Conservation (phyloP, 2,113 vertebrate genomes). For the Thinocorus orbignyianus region DNA sequence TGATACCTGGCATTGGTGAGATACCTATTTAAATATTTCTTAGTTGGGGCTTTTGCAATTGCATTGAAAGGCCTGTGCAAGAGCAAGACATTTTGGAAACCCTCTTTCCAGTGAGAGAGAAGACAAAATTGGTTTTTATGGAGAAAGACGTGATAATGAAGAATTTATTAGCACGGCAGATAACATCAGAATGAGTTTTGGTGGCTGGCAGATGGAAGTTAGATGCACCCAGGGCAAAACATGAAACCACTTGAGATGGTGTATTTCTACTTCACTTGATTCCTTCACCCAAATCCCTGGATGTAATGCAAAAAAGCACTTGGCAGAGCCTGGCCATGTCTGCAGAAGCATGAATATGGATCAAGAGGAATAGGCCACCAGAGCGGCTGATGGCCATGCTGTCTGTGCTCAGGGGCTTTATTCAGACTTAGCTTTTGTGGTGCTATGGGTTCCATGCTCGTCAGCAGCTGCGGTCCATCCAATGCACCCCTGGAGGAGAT, state of each 20-base stretch:
- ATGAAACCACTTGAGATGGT: neutral
- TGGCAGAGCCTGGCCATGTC: neutral
- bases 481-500: neutral
- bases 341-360: fast-evolving
- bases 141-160: neutral
- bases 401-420: neutral
- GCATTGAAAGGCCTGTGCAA: neutral
- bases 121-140: neutral
- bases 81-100: neutral
- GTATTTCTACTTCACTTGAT: neutral
- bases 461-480: neutral
- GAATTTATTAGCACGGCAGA: neutral
- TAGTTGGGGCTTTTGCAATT: neutral
- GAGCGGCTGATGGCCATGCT: neutral
- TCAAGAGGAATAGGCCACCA: neutral
- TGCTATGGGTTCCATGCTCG: neutral
- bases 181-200: neutral
- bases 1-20: neutral
- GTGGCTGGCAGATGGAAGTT: neutral
- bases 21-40: neutral
- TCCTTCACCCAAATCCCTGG: neutral
- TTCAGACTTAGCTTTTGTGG: neutral
- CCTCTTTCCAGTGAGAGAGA: neutral
- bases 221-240: neutral
- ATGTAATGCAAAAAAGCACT: neutral